Evolutionary conservation across 2,797 vertebrate species (phyloP), one percentile per base, ranked within the genome.

Genomic region (Leptatherina wallacei): DNA sequence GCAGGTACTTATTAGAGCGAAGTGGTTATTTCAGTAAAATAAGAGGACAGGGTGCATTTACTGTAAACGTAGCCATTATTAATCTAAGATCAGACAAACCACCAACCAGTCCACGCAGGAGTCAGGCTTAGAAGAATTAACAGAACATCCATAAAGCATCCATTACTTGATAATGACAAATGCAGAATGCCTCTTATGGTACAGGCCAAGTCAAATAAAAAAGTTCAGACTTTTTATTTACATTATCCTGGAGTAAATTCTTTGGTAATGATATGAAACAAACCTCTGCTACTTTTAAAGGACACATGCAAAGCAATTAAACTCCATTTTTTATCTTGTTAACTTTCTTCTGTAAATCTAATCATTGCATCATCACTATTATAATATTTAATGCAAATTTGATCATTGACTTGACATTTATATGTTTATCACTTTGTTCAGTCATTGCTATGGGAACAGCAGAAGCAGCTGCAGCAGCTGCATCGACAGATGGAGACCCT

Each of bases 361-460:
- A 47, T 1, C 44, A n/a, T n/a, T 47, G 8, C 18, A 47, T 44
- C 5, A 20, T 47, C 20, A 47, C 6, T 4, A n/a, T 47, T 20
- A n/a, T 20, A 44, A 16, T n/a, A 47, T n/a, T 24, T 38, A 6
- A 33, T 35, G 36, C 51, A 27, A 64, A 29, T 35, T 18, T 14
- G 10, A 33, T 70, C 6, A 57, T 3, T 30, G 8, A 47, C 12
- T 51, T 35, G 2, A 52, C 3, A 42, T 16, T 16, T 69, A 36
- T 6, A 4, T 61, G 18, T 63, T 44, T 20, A 12, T 57, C 36
- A 12, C 14, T 5, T 11, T 35, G 13, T 8, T 27, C 0, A 98
- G 97, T 95, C 95, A 0, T 90, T 96, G 22, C 92, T 97, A 2
- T 98, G 96, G 96, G 97, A 99, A 29, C 96, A 96, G 72, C 96